Percentiles rank a stretch among this genome's conserved stretches.
Evolutionary conservation across 2,888 invertebrate genomes (phyloP).

Genomic region (Machimus atricapillus): DNA sequence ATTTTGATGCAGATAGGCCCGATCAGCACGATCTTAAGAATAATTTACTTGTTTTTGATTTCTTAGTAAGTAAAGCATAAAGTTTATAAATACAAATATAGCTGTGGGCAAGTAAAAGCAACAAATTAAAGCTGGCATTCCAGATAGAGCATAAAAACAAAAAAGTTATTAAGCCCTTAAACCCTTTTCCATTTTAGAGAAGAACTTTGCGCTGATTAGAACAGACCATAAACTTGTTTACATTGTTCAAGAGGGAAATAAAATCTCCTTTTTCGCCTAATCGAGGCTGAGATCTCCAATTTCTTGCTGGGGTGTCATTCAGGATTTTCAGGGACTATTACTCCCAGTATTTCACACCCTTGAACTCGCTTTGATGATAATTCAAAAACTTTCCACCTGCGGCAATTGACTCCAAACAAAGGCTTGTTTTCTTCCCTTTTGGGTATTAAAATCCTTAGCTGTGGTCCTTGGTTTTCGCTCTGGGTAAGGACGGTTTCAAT

Average conservation of each 20-base stretch:
- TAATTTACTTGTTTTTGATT: too few species aligned
- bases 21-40: too few species aligned
- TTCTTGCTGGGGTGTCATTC: background rate
- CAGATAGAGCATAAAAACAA: background rate
- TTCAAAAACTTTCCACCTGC: background rate
- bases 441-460: background rate
- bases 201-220: background rate
- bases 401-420: background rate
- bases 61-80: too few species aligned
- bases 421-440: background rate
- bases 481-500: background rate
- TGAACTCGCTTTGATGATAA: background rate
- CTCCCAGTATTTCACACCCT: background rate
- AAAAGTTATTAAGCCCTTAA: background rate
- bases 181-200: background rate
- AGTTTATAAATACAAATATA: too few species aligned
- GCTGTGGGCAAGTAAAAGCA: background rate
- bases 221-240: background rate
- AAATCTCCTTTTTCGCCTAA: background rate
- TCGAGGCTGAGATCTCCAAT: background rate
- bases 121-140: background rate
- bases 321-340: background rate
- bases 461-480: background rate
- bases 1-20: background rate
- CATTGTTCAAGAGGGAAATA: background rate